Evolutionary conservation across 2,888 invertebrate genomes (phyloP), one percentile per base, ranked within the genome.

Genomic region (Hartigia nigra): DNA sequence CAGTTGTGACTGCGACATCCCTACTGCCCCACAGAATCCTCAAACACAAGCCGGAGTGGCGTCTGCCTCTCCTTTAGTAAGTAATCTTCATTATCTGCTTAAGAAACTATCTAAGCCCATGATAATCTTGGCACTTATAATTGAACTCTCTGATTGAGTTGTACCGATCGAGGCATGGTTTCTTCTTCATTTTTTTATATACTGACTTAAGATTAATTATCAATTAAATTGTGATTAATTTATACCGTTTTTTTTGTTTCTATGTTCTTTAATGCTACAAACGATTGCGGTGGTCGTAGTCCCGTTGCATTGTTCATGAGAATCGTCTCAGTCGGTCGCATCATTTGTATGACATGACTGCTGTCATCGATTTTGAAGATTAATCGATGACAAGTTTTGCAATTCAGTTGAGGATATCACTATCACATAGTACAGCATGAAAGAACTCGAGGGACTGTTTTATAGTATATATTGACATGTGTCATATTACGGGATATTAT

Each of bases 1-100:
- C 86, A 90, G 91, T 87, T 91, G 91, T 86, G 88, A 90, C 86
- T 91, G 90, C 86, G 90, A 90, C 85, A 84, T 85, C 83, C 86
- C 88, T 87, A 88, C 88, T 86, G 87, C 89, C 88, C 86, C 88
- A 85, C 90, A 88, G 84, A 90, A 87, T 87, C 86, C 88, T 82
- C 90, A 90, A 84, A 88, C 88, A 85, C 91, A 91, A 87, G 83
- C 85, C 86, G 91, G 88, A 86, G 86, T 86, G 86, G 87, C 88
- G 81, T 86, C 91, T 82, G 86, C 87, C 83, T 89, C 87, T 85
- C 88, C 89, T 83, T 86, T 88, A 87, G 91, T 91, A 89, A 91
- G 90, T 90, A 83, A 84, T 78, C 77, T 55, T 55, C 23, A 23
- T 55, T 23, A 55, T 55, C 23, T 55, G 55, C 55, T 55, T 23